Conservation (phyloP, 23 tunicate genomes). For the Diplosoma virens region DNA sequence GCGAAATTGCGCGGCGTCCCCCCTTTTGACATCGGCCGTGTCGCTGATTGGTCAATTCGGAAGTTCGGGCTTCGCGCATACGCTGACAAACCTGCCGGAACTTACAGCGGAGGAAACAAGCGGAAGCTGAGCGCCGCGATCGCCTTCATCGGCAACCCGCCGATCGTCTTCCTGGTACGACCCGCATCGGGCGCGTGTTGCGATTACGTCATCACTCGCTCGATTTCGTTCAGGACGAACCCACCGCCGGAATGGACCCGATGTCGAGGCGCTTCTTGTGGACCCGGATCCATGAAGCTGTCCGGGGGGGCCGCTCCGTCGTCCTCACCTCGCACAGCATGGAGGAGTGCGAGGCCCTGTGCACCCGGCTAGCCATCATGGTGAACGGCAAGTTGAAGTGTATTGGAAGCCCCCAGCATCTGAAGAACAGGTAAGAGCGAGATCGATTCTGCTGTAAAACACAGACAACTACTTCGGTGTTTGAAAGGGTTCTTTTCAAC, state of each 20-base stretch:
- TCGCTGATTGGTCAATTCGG: slow-evolving; percentile 77
- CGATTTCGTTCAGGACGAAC: slow-evolving; percentile 69
- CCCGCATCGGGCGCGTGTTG: not conserved
- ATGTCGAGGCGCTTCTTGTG: slow-evolving; percentile 86
- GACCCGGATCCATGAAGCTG: slow-evolving; percentile 75
- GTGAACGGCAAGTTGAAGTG: slow-evolving; percentile 88
- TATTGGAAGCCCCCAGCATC: slow-evolving; percentile 90
- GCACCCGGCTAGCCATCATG: slow-evolving; percentile 94
- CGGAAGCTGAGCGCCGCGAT: slow-evolving; percentile 95
- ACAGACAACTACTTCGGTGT: too few species aligned
- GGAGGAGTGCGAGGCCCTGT: slow-evolving; percentile 98
- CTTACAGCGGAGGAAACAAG: slow-evolving; percentile 98
- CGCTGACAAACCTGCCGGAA: slow-evolving; percentile 83
- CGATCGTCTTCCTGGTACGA: slow-evolving; percentile 83
- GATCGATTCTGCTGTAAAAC: too few species aligned
- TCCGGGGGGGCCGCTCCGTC: slow-evolving; percentile 66
- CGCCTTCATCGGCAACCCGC: slow-evolving; percentile 92
- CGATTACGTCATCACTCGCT: too few species aligned
- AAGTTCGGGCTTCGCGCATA: slow-evolving; percentile 77
- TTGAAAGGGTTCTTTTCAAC: not conserved
- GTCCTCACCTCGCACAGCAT: slow-evolving; percentile 96
- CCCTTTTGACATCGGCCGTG: slow-evolving; percentile 56
- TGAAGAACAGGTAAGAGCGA: slow-evolving; percentile 83
- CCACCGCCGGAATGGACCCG: slow-evolving; percentile 99
- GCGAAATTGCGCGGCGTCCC: slow-evolving; percentile 91